Base-by-base conservation (phyloP, 2,113 vertebrate species). In the Upupa epops region DNA sequence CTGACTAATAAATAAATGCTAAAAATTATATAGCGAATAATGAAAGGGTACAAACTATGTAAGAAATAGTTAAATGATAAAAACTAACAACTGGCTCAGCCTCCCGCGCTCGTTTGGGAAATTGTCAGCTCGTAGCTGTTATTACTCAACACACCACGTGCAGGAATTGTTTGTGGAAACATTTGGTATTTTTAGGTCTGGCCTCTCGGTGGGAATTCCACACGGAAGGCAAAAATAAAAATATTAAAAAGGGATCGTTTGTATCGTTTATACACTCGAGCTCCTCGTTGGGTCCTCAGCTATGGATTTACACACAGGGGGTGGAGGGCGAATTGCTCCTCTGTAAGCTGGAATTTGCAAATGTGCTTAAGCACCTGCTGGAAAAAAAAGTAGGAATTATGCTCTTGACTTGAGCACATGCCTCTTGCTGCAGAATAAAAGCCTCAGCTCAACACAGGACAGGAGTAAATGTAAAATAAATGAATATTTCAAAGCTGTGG, bases 121-220 rank as follows among this genome's bases (percentile, higher is more conserved):
- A 75, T 4, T n/a, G 40, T 83, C 79, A 71, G 83, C 58, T 59
- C 69, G 83, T 69, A 90, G 54, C 69, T 82, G 40, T 17, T 29
- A 65, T 79, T 95, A 86, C 80, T 88, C 90, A 86, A 88, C 86
- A 71, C 1, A 5, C 78, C 55, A 68, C 1, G 6, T 7, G 42
- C 58, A 72, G 73, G 54, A 83, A 94, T 46, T 88, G 96, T 90
- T 95, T 94, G 80, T 88, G 92, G 94, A 95, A 96, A 96, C 76
- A 78, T 61, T 81, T 4, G 61, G 25, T 81, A 92, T 92, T 96
- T 95, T 96, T 88, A 96, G 88, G 51, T 22, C 58, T 73, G 73
- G 76, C 51, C 77, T 81, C 93, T 91, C 86, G 71, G 72, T 69
- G 86, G 92, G 95, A 92, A 93, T 90, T 94, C 92, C 93, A 88